phyloP scores from a whole-genome alignment of 2,888 invertebrate species.

The Eueremaeus valkanovi region DNA sequence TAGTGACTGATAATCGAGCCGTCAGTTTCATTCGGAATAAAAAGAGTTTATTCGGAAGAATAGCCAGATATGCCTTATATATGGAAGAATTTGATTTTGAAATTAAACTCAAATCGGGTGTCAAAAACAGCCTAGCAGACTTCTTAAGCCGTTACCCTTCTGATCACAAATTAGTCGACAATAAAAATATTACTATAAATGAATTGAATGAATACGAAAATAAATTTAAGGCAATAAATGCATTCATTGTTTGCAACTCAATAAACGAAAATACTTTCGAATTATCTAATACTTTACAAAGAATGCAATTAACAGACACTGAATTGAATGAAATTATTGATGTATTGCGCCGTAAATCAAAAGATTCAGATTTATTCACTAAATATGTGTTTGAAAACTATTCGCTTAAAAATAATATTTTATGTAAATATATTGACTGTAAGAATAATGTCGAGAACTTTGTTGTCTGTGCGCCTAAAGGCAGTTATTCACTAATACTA shows the following conservation, averaged over 20 bases:
- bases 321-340: neutral
- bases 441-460: neutral
- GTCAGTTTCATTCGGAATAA: neutral
- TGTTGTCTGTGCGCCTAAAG: neutral
- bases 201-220: neutral
- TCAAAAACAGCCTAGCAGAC: neutral
- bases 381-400: neutral
- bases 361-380: too few relatives aligned
- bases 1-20: neutral
- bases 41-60: neutral
- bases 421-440: neutral
- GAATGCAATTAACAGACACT: neutral
- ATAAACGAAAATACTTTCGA: too few relatives aligned
- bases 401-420: neutral
- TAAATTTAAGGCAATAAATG: neutral
- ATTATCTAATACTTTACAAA: too few relatives aligned
- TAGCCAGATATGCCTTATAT: neutral
- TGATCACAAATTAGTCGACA: neutral
- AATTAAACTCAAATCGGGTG: neutral
- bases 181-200: neutral
- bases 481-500: neutral
- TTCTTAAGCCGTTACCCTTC: neutral
- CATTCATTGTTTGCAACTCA: neutral
- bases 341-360: too few relatives aligned
- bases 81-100: conserved; percentile 7